These are phyloP conservation scores for Falcaria lacertinaria DNA, from an alignment of 2,888 invertebrate species.

Conservation along the genomic window DNA sequence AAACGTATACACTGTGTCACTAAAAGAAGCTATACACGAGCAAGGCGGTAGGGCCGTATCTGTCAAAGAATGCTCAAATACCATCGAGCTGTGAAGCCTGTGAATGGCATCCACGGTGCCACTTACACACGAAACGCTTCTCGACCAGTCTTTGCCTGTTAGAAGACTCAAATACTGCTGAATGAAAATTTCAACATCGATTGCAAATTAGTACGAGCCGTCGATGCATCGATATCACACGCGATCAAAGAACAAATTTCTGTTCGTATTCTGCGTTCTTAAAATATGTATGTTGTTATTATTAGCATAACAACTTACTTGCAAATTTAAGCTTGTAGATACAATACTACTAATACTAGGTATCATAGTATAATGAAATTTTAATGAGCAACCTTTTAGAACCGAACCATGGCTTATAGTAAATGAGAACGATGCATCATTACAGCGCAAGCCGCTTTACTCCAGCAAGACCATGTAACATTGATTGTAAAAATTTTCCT, in stretches of 20 bases:
- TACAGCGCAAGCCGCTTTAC: too few relatives aligned
- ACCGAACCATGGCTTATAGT: too few relatives aligned
- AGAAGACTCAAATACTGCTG: constrained; percentile 28
- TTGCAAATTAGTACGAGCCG: background rate
- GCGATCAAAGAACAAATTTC: background rate
- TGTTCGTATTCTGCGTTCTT: background rate
- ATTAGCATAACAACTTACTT: too few relatives aligned
- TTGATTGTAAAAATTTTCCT: too few relatives aligned
- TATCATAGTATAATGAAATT: too few relatives aligned
- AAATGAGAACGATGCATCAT: too few relatives aligned
- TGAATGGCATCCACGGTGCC: constrained; percentile 51
- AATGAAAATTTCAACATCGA: constrained; percentile 15
- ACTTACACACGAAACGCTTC: constrained; percentile 68
- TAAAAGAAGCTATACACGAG: constrained; percentile 15
- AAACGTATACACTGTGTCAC: too few relatives aligned
- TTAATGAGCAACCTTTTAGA: too few relatives aligned
- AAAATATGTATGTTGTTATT: too few relatives aligned
- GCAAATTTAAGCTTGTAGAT: too few relatives aligned
- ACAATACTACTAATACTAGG: too few relatives aligned
- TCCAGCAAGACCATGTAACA: too few relatives aligned
- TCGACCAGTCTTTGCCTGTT: constrained; percentile 32
- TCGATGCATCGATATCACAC: background rate
- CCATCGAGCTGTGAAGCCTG: constrained; percentile 59
- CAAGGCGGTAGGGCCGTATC: constrained; percentile 32
- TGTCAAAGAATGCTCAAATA: constrained; percentile 71